Evolutionary conservation across 2,797 vertebrate species (phyloP).

Genomic region (Melanotaenia nigrans): DNA sequence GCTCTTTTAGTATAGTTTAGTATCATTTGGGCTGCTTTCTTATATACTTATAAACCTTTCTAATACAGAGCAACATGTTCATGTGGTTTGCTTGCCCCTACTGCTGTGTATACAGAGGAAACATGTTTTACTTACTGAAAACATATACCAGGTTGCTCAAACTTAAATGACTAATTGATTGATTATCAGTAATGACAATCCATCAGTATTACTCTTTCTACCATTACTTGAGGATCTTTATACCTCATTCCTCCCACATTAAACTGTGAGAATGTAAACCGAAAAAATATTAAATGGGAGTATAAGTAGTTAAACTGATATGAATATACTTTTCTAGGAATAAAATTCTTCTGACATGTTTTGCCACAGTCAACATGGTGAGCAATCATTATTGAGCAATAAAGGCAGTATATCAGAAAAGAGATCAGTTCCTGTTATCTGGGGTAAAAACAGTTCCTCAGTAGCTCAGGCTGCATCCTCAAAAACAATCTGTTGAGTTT

Average conservation of each 20-base stretch:
- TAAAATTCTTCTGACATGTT: not conserved
- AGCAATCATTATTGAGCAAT: conserved; percentile 13
- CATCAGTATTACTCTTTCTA: not conserved
- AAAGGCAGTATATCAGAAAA: conserved; percentile 16
- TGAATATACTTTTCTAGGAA: not conserved
- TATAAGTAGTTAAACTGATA: not conserved
- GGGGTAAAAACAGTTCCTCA: conserved; percentile 17
- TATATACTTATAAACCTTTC: not conserved
- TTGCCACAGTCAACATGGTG: not conserved
- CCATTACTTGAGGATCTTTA: not conserved
- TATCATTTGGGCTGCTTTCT: not conserved
- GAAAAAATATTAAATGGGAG: not conserved
- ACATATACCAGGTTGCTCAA: not conserved
- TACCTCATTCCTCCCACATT: not conserved
- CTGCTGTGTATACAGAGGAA: not conserved
- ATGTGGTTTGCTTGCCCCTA: not conserved
- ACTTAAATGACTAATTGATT: not conserved
- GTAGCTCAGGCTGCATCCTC: not conserved
- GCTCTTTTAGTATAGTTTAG: not conserved
- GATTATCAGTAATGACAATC: not conserved
- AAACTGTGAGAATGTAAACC: not conserved
- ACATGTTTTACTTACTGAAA: not conserved
- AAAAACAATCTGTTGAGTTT: not conserved
- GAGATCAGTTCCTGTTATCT: conserved; percentile 51
- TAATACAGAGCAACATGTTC: not conserved